These are phyloP conservation scores for Nycticorax nycticorax DNA, from an alignment of 2,113 vertebrate genomes.

Conservation along the genomic window DNA sequence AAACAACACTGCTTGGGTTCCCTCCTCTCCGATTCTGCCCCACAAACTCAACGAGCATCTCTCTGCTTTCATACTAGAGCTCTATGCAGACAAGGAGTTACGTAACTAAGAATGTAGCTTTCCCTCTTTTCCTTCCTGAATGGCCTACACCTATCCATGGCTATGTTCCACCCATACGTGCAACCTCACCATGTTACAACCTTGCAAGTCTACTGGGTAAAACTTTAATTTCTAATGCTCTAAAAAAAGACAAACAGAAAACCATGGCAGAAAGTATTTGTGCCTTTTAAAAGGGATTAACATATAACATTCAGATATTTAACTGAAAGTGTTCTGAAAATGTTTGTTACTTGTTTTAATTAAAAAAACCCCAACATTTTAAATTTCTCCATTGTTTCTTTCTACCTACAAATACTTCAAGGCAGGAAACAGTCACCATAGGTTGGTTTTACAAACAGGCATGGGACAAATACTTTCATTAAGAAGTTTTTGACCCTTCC, in stretches of 20 bases:
- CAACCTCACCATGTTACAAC: not conserved
- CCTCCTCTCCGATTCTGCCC: not conserved
- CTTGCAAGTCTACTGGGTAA: not conserved
- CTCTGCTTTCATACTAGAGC: not conserved
- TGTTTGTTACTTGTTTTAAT: not conserved
- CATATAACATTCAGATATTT: not conserved
- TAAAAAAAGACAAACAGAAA: not conserved
- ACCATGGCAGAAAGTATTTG: not conserved
- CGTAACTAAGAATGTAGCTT: not conserved
- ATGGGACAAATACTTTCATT: not conserved
- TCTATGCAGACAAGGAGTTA: not conserved
- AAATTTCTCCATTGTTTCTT: not conserved
- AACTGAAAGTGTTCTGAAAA: not conserved
- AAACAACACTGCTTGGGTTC: not conserved
- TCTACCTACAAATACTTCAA: not conserved
- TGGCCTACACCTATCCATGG: not conserved
- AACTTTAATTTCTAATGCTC: not conserved
- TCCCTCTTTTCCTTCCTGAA: not conserved
- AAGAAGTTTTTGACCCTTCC: not conserved
- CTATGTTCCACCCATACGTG: not conserved
- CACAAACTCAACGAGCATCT: not conserved
- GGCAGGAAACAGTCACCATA: not conserved
- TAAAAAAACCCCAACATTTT: not conserved
- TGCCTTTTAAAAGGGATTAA: not conserved
- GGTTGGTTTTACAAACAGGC: not conserved